These are phyloP conservation scores for Dendronephthya gigantea DNA, from an alignment of 64 coral and sea anemone species.

Conservation along the genomic window DNA sequence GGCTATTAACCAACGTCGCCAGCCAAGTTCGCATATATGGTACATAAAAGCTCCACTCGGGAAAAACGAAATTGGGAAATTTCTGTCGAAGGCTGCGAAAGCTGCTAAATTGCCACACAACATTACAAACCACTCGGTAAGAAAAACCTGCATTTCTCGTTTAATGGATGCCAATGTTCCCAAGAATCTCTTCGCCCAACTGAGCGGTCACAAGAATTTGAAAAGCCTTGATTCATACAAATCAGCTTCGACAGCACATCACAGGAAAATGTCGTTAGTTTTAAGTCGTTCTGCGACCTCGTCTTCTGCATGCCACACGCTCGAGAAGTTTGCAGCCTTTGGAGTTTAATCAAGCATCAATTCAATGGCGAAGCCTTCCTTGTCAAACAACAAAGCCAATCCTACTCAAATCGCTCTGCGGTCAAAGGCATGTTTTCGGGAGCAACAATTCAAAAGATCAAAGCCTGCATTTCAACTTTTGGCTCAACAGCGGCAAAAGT, in stretches of 20 bases:
- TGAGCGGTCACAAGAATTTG: neutral
- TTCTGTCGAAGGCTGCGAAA: constrained; percentile 6
- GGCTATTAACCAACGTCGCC: constrained; percentile 20
- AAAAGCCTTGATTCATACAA: neutral
- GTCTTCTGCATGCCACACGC: no score
- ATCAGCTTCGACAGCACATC: neutral
- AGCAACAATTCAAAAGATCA: no score
- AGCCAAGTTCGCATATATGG: constrained; percentile 8
- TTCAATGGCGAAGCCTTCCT: no score
- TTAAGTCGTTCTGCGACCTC: neutral
- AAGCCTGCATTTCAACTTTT: no score
- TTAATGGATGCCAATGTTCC: neutral
- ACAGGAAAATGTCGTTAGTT: neutral
- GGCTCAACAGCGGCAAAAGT: no score
- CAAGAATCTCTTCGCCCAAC: neutral
- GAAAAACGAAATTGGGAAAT: constrained; percentile 49
- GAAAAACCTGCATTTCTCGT: constrained; percentile 1
- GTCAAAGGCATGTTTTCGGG: no score
- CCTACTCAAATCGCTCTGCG: no score
- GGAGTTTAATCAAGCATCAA: no score
- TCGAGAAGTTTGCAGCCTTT: no score
- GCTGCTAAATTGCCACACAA: constrained; percentile 23
- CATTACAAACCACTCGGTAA: neutral
- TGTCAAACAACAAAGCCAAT: no score
- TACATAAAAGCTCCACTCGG: constrained; percentile 44